phyloP scores from a whole-genome alignment of 2,888 invertebrate genomes.

The Hemicrepidius hirtus region DNA sequence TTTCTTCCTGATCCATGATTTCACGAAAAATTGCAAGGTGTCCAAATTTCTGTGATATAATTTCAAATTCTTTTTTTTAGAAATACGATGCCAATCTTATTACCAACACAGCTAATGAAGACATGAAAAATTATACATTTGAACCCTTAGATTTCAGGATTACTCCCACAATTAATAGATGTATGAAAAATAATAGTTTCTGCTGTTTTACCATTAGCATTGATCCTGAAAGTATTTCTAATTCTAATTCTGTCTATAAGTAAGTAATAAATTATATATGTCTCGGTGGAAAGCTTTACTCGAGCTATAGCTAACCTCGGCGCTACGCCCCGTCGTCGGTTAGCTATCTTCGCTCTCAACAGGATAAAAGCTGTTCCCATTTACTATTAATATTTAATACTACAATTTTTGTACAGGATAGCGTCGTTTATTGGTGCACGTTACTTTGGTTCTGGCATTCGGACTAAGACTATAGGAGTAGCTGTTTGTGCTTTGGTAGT shows the following conservation, averaged over 20 bases:
- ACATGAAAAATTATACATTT: slow-evolving; percentile 1
- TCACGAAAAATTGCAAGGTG: too few relatives aligned
- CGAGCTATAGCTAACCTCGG: too few relatives aligned
- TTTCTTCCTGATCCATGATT: too few relatives aligned
- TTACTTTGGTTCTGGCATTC: neutral
- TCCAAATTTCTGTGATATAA: too few relatives aligned
- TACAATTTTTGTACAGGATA: neutral
- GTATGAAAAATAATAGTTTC: slow-evolving; percentile 30
- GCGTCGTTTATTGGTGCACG: neutral
- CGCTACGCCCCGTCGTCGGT: too few relatives aligned
- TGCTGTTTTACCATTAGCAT: slow-evolving; percentile 19
- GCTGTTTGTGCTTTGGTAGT: slow-evolving; percentile 57
- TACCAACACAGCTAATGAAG: neutral
- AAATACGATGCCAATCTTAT: neutral
- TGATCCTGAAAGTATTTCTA: neutral
- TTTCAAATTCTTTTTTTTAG: too few relatives aligned
- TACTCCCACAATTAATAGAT: slow-evolving; percentile 6
- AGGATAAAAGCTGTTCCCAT: too few relatives aligned
- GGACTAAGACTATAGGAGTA: slow-evolving; percentile 50
- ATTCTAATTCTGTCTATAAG: neutral
- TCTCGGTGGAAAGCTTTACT: too few relatives aligned
- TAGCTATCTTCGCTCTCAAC: too few relatives aligned
- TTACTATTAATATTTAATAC: too few relatives aligned
- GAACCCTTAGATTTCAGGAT: slow-evolving; percentile 42
- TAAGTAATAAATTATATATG: neutral